Evolutionary conservation across 1,140 invertebrate species (phyloP).

Genomic region (Phenacoccus solenopsis): DNA sequence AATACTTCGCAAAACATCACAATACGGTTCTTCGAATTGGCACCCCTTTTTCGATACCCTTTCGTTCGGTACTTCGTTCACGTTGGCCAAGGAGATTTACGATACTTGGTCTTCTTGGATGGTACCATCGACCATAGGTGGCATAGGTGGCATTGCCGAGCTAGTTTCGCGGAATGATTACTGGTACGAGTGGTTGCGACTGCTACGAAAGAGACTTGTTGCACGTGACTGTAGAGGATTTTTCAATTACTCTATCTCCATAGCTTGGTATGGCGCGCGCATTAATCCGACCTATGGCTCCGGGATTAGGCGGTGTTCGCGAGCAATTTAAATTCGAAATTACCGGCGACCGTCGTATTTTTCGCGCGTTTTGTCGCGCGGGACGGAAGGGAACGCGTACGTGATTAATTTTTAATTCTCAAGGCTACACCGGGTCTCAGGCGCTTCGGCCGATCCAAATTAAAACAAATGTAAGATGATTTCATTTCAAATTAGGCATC

Average conservation of each 20-base stretch:
- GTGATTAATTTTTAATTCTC: conserved; percentile 12
- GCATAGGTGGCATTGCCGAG: too few species aligned
- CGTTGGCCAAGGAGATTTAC: too few species aligned
- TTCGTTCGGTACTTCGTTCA: neutral
- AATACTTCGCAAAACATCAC: neutral
- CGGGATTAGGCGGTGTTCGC: neutral
- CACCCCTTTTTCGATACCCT: neutral
- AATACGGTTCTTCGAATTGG: neutral
- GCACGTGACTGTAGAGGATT: neutral
- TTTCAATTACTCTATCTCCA: neutral
- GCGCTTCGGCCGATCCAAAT: neutral
- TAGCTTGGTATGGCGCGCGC: too few species aligned
- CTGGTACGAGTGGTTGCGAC: too few species aligned
- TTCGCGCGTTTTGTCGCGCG: too few species aligned
- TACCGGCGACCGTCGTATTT: neutral
- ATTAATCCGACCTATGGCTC: too few species aligned
- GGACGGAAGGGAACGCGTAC: too few species aligned
- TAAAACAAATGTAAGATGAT: conserved; percentile 16
- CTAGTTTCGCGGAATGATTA: too few species aligned
- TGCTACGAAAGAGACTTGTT: neutral
- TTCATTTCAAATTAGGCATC: conserved; percentile 14
- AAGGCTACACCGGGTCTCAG: neutral
- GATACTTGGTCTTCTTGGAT: too few species aligned
- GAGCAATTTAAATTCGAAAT: neutral
- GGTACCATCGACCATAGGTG: too few species aligned